These are phyloP conservation scores for Nymphalis io DNA, from an alignment of 1,140 invertebrate species.

Conservation along the genomic window DNA sequence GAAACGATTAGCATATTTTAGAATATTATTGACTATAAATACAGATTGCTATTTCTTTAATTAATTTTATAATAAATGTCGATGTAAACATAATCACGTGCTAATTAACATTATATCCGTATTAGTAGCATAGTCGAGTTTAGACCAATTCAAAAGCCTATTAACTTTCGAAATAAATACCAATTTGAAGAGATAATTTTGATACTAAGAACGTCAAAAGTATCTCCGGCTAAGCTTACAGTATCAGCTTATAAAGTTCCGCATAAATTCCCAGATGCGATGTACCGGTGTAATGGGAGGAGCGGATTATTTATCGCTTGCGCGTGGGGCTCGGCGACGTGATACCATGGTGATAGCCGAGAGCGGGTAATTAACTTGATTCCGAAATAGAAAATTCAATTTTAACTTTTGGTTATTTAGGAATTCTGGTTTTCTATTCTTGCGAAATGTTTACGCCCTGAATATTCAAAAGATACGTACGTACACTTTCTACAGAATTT, in stretches of 20 bases:
- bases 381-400: not conserved
- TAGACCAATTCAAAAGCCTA: too few relatives aligned
- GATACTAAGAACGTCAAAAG: constrained; percentile 1
- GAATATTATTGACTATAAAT: too few relatives aligned
- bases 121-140: too few relatives aligned
- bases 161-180: not conserved
- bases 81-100: too few relatives aligned
- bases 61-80: too few relatives aligned
- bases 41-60: too few relatives aligned
- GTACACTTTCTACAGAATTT: too few relatives aligned
- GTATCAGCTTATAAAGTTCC: constrained; percentile 41
- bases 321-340: constrained; percentile 45
- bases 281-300: constrained; percentile 52
- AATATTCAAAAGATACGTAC: too few relatives aligned
- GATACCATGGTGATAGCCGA: constrained; percentile 18
- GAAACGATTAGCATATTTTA: too few relatives aligned
- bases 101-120: too few relatives aligned
- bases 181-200: not conserved
- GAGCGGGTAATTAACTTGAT: constrained; percentile 32
- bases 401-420: not conserved
- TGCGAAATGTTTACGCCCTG: too few relatives aligned
- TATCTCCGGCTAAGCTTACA: constrained; percentile 1
- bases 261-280: constrained; percentile 55
- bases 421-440: too few relatives aligned
- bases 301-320: constrained; percentile 60